phyloP scores from a whole-genome alignment of 2,888 invertebrate genomes.

The Acronicta alni region DNA sequence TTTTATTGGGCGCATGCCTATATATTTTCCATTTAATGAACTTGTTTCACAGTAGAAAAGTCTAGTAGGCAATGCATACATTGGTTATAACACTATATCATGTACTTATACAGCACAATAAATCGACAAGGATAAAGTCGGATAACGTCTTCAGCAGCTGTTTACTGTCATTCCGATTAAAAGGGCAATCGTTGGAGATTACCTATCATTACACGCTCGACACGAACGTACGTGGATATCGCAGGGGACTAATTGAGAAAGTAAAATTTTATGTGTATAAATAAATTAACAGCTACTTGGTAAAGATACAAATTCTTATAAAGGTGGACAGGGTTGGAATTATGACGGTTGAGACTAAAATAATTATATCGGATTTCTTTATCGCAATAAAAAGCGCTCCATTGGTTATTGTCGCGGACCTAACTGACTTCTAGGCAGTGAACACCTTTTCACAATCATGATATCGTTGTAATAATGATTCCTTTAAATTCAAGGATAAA shows the following conservation, averaged over 20 bases:
- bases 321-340: slow-evolving; percentile 38
- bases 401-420: slow-evolving; percentile 13
- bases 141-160: slow-evolving; percentile 66
- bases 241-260: slow-evolving; percentile 58
- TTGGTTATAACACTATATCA: slow-evolving; percentile 58
- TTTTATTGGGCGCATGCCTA: slow-evolving; percentile 68
- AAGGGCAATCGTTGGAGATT: slow-evolving; percentile 57
- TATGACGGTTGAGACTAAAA: slow-evolving; percentile 33
- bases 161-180: slow-evolving; percentile 64
- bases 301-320: slow-evolving; percentile 47
- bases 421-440: slow-evolving; percentile 24
- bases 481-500: not conserved
- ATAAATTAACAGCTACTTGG: slow-evolving; percentile 54
- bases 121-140: slow-evolving; percentile 64
- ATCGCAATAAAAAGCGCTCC: slow-evolving; percentile 44
- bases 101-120: slow-evolving; percentile 60
- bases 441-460: slow-evolving; percentile 22
- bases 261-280: slow-evolving; percentile 57
- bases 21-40: slow-evolving; percentile 73
- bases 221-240: slow-evolving; percentile 48
- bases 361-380: slow-evolving; percentile 44
- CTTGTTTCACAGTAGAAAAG: slow-evolving; percentile 65
- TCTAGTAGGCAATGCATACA: slow-evolving; percentile 53
- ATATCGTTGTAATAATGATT: not conserved
- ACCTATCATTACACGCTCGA: slow-evolving; percentile 58